A percentile compares a stretch with the other conserved stretches of the same genome.
These are phyloP conservation scores for Lasioglossum villosulum DNA, from an alignment of 2,888 invertebrate genomes.

Conservation along the genomic window DNA sequence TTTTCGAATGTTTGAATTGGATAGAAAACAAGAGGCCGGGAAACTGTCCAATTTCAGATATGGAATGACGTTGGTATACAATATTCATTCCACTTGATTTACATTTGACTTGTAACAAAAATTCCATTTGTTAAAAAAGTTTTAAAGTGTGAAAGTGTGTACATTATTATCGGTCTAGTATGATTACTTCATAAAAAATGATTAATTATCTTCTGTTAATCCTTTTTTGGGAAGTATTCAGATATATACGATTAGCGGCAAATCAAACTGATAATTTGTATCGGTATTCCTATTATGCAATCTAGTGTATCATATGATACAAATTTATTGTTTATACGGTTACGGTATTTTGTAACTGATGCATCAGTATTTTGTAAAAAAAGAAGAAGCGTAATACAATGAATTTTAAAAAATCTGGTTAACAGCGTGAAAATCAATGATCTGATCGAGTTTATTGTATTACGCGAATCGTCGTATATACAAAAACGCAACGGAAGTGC, in stretches of 20 bases:
- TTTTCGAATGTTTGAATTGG: neutral
- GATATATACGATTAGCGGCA: constrained; percentile 1
- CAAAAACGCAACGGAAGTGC: constrained; percentile 28
- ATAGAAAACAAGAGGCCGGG: neutral
- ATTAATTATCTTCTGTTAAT: constrained; percentile 20
- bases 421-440: constrained; percentile 1
- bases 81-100: constrained; percentile 47
- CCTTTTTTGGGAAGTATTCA: constrained; percentile 13
- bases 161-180: constrained; percentile 38
- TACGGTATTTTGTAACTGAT: constrained; percentile 30
- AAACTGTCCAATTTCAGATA: too few relatives aligned
- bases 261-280: constrained; percentile 30
- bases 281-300: constrained; percentile 20
- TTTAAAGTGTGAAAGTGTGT: constrained; percentile 34
- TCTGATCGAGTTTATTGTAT: constrained; percentile 48
- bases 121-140: constrained; percentile 35
- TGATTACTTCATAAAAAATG: constrained; percentile 34
- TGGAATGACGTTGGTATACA: neutral
- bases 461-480: constrained; percentile 14
- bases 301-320: constrained; percentile 3
- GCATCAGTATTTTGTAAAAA: constrained; percentile 51
- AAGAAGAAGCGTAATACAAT: constrained; percentile 36
- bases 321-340: constrained; percentile 37
- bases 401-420: constrained; percentile 16
- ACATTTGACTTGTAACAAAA: constrained; percentile 40